Conservation (phyloP, 2,888 invertebrate genomes). For the Dryococelus australis region DNA sequence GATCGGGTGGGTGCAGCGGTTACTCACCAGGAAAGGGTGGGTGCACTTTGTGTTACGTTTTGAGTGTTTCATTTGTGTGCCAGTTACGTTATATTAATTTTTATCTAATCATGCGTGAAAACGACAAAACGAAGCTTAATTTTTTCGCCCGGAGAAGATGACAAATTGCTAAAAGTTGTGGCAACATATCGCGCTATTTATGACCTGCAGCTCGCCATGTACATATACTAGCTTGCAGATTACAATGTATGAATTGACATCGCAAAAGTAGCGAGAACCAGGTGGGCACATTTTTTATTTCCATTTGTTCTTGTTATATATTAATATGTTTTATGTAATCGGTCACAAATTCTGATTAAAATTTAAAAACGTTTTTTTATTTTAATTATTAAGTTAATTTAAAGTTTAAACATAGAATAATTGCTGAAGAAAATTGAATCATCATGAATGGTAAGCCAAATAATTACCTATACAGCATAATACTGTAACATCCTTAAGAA, state of each 20-base stretch:
- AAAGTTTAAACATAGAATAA: background rate
- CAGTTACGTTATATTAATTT: no score
- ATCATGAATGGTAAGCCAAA: no score
- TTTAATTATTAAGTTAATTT: no score
- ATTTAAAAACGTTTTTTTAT: no score
- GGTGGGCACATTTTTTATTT: background rate
- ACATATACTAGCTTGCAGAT: background rate
- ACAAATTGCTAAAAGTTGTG: background rate
- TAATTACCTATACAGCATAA: background rate
- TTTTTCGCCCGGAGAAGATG: constrained; percentile 3
- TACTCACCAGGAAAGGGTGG: no score
- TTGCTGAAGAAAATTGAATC: background rate
- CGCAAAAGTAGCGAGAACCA: background rate
- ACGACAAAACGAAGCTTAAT: background rate
- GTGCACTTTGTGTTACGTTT: no score
- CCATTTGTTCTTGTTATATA: background rate
- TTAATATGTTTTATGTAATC: no score
- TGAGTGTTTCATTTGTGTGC: no score
- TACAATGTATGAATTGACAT: background rate
- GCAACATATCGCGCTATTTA: background rate
- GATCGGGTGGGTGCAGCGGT: no score
- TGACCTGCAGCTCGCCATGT: background rate
- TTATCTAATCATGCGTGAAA: background rate
- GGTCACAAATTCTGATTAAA: no score
- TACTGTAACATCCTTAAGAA: background rate